Evolutionary conservation across 1,140 invertebrate genomes (phyloP).

Genomic region (Ditylenchus dipsaci): DNA sequence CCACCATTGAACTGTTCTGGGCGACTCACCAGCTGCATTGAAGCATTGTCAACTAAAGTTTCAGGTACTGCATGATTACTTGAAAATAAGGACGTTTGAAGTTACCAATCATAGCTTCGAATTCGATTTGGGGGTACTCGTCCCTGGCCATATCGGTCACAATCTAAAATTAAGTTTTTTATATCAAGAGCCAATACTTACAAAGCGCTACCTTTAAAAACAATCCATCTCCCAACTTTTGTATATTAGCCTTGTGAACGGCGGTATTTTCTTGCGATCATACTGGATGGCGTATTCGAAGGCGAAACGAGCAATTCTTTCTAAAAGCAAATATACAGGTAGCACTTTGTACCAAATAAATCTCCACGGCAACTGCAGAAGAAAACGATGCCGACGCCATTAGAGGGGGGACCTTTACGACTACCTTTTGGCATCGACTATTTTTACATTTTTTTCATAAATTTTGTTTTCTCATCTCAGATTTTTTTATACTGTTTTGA

Average conservation of each 20-base stretch:
- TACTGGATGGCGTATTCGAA: constrained; percentile 87
- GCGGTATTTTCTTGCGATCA: constrained; percentile 88
- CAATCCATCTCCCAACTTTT: not conserved
- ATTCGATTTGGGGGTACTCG: constrained; percentile 48
- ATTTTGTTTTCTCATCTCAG: too few relatives aligned
- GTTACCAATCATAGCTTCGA: constrained; percentile 49
- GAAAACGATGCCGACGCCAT: too few relatives aligned
- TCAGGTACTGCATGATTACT: too few relatives aligned
- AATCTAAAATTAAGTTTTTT: constrained; percentile 7
- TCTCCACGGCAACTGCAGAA: too few relatives aligned
- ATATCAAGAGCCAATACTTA: not conserved
- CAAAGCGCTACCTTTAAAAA: not conserved
- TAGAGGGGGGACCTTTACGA: too few relatives aligned
- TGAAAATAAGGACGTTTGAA: constrained; percentile 32
- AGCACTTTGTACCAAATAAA: too few relatives aligned
- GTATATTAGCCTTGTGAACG: constrained; percentile 73
- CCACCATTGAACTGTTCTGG: constrained; percentile 85
- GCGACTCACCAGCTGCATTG: constrained; percentile 82
- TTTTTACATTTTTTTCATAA: too few relatives aligned
- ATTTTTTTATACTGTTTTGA: too few relatives aligned
- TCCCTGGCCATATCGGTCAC: constrained; percentile 36
- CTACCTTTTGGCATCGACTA: too few relatives aligned
- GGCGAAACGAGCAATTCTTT: constrained; percentile 85
- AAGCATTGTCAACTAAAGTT: constrained; percentile 33
- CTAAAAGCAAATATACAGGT: constrained; percentile 1